Evolutionary conservation across 2,888 invertebrate species (phyloP), one percentile per base, ranked within the genome.

Genomic region (Epiblema foenella): DNA sequence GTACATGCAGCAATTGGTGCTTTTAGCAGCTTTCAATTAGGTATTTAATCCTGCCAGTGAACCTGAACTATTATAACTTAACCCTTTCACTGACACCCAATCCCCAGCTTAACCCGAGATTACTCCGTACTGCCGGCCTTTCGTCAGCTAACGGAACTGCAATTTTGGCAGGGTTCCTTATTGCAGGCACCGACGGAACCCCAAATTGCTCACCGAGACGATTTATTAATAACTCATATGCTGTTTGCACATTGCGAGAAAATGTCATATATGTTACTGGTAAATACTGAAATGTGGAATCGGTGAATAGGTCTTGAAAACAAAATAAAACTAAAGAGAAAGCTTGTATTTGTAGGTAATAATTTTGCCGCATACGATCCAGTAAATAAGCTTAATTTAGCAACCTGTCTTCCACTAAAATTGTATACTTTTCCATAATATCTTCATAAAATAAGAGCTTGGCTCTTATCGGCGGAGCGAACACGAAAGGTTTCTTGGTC

Each of bases 151-250:
- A 85, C 85, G 88, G 88, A 88, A 87, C 83, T 85, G 86, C 87
- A 88, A 87, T 89, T 89, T 90, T 92, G 92, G 92, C 92, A 91
- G 82, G 69, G 78, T 79, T 81, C 84, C 84, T 79, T 83, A 85
- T 83, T 81, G 79, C 79, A 79, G 72, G 46, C 76, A 83, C 80
- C 83, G 85, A 82, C 85, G 84, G 87, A 90, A 89, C 90, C 88
- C 85, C 88, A 90, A 90, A 91, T 91, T 89, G 89, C 90, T 85
- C 79, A 85, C 86, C 77, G 85, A 89, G 88, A 89, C 90, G 85
- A 83, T 73, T 81, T 75, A 79, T n/a, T 80, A 81, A 82, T 92
- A 88, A 89, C 87, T 92, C 89, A 91, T 87, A 84, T 78, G 85
- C 84, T 77, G 84, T 83, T 83, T 79, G 81, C 83, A 80, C 82